A percentile compares a stretch with the other conserved stretches of the same genome.
phyloP scores from a whole-genome alignment of 1,140 invertebrate genomes.

The Caenorhabditis remanei region DNA sequence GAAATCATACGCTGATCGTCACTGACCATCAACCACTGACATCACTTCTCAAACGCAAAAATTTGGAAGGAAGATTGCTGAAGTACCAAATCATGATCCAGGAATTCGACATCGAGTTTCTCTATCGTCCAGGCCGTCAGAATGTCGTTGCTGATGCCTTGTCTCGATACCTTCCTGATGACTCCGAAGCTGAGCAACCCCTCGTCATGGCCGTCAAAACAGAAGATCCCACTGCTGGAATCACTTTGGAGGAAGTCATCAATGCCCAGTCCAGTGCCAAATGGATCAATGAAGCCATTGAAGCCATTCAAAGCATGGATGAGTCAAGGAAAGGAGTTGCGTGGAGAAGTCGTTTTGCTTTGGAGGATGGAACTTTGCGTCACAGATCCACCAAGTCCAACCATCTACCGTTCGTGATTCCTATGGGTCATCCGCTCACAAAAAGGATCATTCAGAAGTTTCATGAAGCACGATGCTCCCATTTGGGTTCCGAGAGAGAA shows the following conservation, averaged over 20 bases:
- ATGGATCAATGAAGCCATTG: neutral
- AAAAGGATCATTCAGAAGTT: neutral
- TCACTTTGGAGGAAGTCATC: neutral
- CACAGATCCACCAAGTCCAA: neutral
- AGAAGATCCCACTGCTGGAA: neutral
- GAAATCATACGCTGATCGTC: no score
- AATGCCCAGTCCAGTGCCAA: neutral
- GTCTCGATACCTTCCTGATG: no score
- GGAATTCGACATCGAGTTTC: no score
- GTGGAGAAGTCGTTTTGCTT: neutral
- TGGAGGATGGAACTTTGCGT: neutral
- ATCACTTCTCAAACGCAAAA: no score
- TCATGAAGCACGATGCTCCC: constrained; percentile 10
- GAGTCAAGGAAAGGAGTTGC: neutral
- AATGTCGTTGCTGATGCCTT: no score
- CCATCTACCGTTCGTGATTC: neutral
- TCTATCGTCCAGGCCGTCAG: no score
- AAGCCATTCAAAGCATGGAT: neutral
- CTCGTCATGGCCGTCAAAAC: no score
- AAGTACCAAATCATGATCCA: no score
- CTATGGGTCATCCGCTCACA: neutral
- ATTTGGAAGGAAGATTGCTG: no score
- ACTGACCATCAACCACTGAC: no score
- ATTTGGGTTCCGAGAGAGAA: no score
- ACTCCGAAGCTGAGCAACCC: no score